Percentiles rank a stretch among this genome's conserved stretches.
phyloP scores from a whole-genome alignment of 1,140 invertebrate genomes.

The Drosophila grimshawi region DNA sequence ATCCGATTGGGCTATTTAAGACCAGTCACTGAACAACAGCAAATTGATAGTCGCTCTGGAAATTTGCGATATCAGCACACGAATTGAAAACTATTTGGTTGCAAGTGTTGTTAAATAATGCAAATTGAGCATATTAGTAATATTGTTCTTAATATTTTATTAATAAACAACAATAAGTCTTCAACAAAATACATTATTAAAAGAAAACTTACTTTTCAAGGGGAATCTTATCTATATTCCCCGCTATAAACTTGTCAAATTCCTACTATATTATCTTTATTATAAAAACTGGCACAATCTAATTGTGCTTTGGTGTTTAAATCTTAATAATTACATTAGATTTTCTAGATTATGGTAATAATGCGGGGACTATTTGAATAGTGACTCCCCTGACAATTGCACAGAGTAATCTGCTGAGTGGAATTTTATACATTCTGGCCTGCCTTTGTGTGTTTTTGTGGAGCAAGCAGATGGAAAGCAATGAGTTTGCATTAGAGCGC shows the following conservation, averaged over 20 bases:
- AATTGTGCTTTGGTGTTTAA: background rate
- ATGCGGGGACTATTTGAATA: background rate
- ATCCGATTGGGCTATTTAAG: slow-evolving; percentile 4
- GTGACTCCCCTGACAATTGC: background rate
- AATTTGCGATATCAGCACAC: background rate
- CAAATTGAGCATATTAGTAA: background rate
- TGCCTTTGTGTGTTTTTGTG: slow-evolving; percentile 3
- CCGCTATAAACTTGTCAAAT: too few relatives aligned
- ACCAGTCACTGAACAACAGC: slow-evolving; percentile 2
- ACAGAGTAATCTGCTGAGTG: slow-evolving; percentile 12
- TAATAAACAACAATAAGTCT: too few relatives aligned
- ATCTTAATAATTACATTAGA: background rate
- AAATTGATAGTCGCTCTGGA: slow-evolving; percentile 15
- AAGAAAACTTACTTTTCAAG: too few relatives aligned
- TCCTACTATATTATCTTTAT: too few relatives aligned
- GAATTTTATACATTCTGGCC: slow-evolving; percentile 18
- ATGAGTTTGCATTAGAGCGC: slow-evolving; percentile 76
- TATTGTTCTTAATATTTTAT: background rate
- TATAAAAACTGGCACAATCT: background rate
- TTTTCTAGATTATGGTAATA: background rate
- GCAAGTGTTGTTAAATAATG: too few relatives aligned
- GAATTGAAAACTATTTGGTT: background rate
- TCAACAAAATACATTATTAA: too few relatives aligned
- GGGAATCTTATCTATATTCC: too few relatives aligned
- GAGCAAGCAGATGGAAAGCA: slow-evolving; percentile 59